Conservation (phyloP, 53 echinoderm and acorn worm genomes). For the Paracentrotus lividus region DNA sequence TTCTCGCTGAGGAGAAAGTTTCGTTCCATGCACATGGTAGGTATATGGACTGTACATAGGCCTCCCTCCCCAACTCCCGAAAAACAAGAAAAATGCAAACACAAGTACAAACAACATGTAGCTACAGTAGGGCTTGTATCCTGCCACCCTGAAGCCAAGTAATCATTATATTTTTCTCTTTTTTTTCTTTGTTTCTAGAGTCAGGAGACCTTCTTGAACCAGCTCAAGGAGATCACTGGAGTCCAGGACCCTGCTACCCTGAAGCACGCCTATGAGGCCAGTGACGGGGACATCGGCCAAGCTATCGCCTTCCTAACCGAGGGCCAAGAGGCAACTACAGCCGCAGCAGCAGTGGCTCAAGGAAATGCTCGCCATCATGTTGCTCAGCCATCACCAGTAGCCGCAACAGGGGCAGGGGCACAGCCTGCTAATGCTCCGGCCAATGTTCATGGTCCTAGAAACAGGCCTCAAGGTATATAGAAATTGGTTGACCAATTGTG, state of each 20-base stretch:
- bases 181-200: conserved; percentile 64
- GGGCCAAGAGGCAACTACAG: conserved; percentile 27
- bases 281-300: conserved; percentile 87
- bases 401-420: conserved; percentile 43
- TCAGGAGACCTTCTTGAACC: conserved; percentile 93
- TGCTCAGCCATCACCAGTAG: conserved; percentile 6
- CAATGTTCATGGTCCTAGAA: conserved; percentile 75
- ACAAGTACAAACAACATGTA: too few species aligned
- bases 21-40: conserved; percentile 54
- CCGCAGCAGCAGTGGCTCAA: conserved; percentile 53
- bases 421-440: conserved; percentile 67
- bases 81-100: too few species aligned
- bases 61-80: too few species aligned
- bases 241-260: conserved; percentile 82
- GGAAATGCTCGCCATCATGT: conserved; percentile 29
- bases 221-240: conserved; percentile 96
- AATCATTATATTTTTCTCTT: background rate
- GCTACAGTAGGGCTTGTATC: too few species aligned
- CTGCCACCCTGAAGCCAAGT: too few species aligned
- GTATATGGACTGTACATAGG: background rate
- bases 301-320: conserved; percentile 93
- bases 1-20: conserved; percentile 50
- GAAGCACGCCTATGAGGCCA: conserved; percentile 89
- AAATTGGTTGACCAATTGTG: background rate
- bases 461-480: conserved; percentile 79